A percentile compares a stretch with the other conserved stretches of the same genome.
phyloP scores from a whole-genome alignment of 2,797 vertebrate genomes.

The Babyrousa celebensis region DNA sequence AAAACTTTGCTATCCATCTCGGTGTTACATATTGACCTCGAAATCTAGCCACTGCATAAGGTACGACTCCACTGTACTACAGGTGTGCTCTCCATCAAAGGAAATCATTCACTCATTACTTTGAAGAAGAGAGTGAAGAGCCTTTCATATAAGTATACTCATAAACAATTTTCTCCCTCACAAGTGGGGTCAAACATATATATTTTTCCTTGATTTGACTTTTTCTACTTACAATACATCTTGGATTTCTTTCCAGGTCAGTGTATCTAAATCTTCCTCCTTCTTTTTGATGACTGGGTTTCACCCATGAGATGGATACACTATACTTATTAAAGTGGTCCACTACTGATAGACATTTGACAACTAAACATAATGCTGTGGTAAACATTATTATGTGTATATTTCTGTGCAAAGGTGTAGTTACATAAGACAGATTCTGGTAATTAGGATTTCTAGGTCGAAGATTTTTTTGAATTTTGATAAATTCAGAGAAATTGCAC shows the following conservation, averaged over 20 bases:
- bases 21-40: neutral
- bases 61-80: neutral
- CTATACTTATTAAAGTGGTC: neutral
- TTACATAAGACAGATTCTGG: neutral
- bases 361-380: neutral
- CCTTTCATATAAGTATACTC: neutral
- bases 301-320: neutral
- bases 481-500: slow-evolving; percentile 3
- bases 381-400: neutral
- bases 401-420: neutral
- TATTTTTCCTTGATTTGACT: slow-evolving; percentile 52
- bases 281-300: slow-evolving; percentile 59
- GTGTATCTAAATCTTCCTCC: slow-evolving; percentile 25
- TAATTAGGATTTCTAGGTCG: slow-evolving; percentile 40
- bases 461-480: slow-evolving; percentile 44
- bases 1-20: neutral
- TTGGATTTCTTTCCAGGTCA: slow-evolving; percentile 65
- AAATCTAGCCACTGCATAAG: neutral
- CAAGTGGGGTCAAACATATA: slow-evolving; percentile 5
- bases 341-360: neutral
- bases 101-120: neutral
- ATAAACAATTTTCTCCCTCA: neutral
- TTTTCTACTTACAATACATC: neutral
- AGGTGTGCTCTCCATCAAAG: neutral
- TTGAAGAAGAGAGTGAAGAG: slow-evolving; percentile 7